Evolutionary conservation across 2,113 vertebrate species (phyloP).

Genomic region (Morone saxatilis): DNA sequence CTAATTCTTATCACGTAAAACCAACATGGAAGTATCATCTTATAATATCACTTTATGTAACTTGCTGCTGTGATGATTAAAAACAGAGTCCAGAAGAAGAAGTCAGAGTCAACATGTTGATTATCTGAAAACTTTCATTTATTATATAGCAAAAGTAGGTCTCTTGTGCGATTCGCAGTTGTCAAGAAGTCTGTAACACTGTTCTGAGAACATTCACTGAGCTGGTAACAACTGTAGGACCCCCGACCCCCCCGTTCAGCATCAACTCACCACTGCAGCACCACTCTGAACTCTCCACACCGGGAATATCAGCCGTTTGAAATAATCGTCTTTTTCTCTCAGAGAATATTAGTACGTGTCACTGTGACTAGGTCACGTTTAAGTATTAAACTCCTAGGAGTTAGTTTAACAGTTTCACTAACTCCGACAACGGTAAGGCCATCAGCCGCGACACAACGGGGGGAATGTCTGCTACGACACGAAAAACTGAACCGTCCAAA

Average conservation of each 20-base stretch:
- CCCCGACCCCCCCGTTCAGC: slow-evolving; percentile 21
- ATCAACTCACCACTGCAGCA: slow-evolving; percentile 58
- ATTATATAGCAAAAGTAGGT: slow-evolving; percentile 96
- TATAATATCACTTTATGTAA: not conserved
- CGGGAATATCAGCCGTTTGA: slow-evolving; percentile 67
- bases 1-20: not conserved
- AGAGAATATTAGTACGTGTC: slow-evolving; percentile 98
- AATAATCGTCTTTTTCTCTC: slow-evolving; percentile 96
- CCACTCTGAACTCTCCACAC: slow-evolving; percentile 77
- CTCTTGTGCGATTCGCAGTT: slow-evolving; percentile 88
- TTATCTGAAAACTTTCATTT: slow-evolving; percentile 91
- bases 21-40: too few relatives aligned
- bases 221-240: slow-evolving; percentile 57
- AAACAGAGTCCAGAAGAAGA: slow-evolving; percentile 12
- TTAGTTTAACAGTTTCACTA: slow-evolving; percentile 94
- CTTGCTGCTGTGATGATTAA: not conserved
- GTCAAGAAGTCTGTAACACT: slow-evolving; percentile 81
- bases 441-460: slow-evolving; percentile 70
- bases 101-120: slow-evolving; percentile 15
- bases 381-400: slow-evolving; percentile 99
- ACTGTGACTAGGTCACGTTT: slow-evolving; percentile 96
- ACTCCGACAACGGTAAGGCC: slow-evolving; percentile 87
- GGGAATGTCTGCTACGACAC: slow-evolving; percentile 68
- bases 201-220: slow-evolving; percentile 72
- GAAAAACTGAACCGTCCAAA: slow-evolving; percentile 57